Evolutionary conservation across 2,797 vertebrate species (phyloP).

Genomic region (Odontamblyopus rebecca): DNA sequence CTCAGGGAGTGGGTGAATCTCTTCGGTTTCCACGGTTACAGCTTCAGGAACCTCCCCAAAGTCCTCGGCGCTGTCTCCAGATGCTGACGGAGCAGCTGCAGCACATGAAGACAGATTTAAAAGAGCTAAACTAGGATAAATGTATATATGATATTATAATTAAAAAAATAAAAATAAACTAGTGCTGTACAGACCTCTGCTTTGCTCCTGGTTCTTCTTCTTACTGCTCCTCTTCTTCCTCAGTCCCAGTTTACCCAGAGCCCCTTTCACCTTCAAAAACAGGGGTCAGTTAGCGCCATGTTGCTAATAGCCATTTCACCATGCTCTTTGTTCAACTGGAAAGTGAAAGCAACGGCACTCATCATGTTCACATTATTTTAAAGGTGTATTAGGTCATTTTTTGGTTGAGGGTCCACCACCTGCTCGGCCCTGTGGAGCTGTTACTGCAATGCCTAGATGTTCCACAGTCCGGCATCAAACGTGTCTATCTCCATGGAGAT

Average conservation of each 20-base stretch:
- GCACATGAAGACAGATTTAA: neutral
- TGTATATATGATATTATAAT: neutral
- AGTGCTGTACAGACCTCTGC: conserved; percentile 27
- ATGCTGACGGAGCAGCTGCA: conserved; percentile 15
- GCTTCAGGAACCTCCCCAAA: conserved; percentile 79
- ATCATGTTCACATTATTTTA: too few species aligned
- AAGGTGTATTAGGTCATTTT: too few species aligned
- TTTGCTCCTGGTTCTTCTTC: conserved; percentile 64
- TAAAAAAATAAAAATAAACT: neutral
- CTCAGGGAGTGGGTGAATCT: conserved; percentile 87
- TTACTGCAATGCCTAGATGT: too few species aligned
- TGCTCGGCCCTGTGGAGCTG: too few species aligned
- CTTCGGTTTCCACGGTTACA: conserved; percentile 86
- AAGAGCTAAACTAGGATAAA: neutral
- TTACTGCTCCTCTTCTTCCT: conserved; percentile 87
- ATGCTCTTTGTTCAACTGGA: too few species aligned
- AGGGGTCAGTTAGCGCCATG: neutral
- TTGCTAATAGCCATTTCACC: too few species aligned
- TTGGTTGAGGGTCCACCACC: too few species aligned
- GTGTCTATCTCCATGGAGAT: too few species aligned
- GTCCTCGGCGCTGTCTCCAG: conserved; percentile 52
- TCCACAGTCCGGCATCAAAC: too few species aligned
- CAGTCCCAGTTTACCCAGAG: conserved; percentile 75
- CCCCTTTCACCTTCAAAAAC: conserved; percentile 65
- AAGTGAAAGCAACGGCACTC: too few species aligned